Conservation (phyloP, 2,888 invertebrate genomes). For the Morinoia aosen region DNA sequence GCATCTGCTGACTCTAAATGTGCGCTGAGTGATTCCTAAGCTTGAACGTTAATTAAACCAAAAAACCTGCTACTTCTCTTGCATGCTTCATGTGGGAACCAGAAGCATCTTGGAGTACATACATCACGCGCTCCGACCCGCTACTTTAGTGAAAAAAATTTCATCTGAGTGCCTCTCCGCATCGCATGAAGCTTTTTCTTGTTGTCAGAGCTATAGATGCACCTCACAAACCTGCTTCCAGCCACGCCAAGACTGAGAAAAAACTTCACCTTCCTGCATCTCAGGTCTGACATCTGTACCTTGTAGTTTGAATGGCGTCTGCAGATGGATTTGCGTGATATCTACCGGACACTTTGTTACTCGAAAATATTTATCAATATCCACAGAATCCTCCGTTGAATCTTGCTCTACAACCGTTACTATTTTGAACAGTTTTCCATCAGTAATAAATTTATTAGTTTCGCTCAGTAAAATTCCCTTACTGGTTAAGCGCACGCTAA, state of each 20-base stretch:
- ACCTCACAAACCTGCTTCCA: not conserved
- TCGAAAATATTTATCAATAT: too few relatives aligned
- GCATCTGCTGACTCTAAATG: not conserved
- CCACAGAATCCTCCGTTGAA: too few relatives aligned
- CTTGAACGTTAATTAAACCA: not conserved
- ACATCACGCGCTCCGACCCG: not conserved
- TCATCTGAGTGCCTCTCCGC: not conserved
- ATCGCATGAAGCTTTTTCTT: not conserved
- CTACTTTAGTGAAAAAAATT: not conserved
- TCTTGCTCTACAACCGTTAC: too few relatives aligned
- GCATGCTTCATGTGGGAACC: not conserved
- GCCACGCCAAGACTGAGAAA: not conserved
- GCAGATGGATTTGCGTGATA: not conserved
- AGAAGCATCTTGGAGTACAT: not conserved
- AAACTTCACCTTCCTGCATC: not conserved
- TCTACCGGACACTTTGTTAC: not conserved
- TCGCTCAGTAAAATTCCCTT: too few relatives aligned
- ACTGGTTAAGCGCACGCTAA: too few relatives aligned
- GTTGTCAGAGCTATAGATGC: not conserved
- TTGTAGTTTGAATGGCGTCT: not conserved
- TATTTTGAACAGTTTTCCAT: too few relatives aligned
- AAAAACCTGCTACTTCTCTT: not conserved
- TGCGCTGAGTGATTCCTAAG: not conserved
- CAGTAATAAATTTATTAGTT: too few relatives aligned
- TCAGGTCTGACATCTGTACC: not conserved